These are phyloP conservation scores for Mystacides longicornis DNA, from an alignment of 2,888 invertebrate genomes.

Conservation along the genomic window DNA sequence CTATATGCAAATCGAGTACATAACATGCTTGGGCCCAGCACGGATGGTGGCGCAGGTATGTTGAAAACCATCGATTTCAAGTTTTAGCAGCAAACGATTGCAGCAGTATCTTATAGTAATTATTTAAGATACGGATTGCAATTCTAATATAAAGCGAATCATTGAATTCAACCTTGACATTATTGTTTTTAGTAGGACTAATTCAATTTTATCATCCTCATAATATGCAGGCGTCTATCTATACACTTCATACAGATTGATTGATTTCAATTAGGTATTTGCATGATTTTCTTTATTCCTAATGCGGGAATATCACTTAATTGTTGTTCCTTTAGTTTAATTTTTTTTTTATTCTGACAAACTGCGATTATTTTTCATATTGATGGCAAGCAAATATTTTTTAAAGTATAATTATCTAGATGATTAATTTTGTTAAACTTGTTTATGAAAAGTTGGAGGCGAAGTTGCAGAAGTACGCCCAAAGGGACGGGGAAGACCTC, in stretches of 20 bases:
- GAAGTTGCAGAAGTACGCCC: constrained; percentile 70
- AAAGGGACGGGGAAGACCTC: constrained; percentile 85
- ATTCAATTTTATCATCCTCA: no score
- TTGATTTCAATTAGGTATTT: no score
- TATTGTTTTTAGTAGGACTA: no score
- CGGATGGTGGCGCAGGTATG: constrained; percentile 83
- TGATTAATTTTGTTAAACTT: neutral
- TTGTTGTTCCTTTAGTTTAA: neutral
- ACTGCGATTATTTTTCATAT: neutral
- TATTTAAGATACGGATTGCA: no score
- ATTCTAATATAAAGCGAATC: no score
- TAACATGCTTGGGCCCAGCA: constrained; percentile 89
- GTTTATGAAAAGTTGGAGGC: constrained; percentile 5
- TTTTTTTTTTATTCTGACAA: neutral
- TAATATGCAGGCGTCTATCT: no score
- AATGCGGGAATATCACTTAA: neutral
- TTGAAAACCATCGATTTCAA: no score
- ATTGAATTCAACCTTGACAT: no score
- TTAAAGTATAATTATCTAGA: neutral
- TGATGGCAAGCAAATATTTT: neutral
- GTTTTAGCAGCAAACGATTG: no score
- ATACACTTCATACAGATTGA: no score
- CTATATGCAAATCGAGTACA: constrained; percentile 88
- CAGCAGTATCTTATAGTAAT: no score
- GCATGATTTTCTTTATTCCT: no score